Conservation (phyloP, 1,140 invertebrate species). For the Campoletis sonorensis region DNA sequence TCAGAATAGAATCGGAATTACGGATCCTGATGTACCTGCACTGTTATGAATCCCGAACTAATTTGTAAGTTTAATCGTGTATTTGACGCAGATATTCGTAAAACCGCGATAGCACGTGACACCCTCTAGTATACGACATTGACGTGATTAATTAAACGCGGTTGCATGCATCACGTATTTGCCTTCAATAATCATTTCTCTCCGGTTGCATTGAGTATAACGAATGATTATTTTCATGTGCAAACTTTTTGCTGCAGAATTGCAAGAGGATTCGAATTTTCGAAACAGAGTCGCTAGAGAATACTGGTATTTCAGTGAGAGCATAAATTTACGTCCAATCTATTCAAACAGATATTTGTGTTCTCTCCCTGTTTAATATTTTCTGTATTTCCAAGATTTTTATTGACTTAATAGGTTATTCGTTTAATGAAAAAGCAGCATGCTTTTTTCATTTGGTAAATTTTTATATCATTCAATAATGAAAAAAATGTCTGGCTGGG, state of each 20-base stretch:
- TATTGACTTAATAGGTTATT: no score
- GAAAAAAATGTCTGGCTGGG: no score
- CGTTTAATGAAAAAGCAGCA: no score
- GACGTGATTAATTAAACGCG: slow-evolving; percentile 4
- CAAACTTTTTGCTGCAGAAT: not conserved
- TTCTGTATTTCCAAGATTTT: no score
- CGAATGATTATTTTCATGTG: not conserved
- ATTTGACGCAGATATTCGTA: slow-evolving; percentile 17
- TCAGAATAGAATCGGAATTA: not conserved
- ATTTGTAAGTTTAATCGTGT: not conserved
- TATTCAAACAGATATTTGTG: no score
- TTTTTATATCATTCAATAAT: no score
- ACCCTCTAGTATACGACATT: not conserved
- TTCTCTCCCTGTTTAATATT: no score
- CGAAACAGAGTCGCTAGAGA: no score
- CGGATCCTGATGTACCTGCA: not conserved
- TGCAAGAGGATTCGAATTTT: no score
- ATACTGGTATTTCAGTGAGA: no score
- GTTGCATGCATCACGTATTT: not conserved
- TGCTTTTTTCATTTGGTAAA: no score
- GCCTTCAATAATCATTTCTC: not conserved
- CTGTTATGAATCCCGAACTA: not conserved
- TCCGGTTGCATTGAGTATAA: not conserved
- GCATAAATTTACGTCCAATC: no score
- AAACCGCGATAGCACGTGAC: not conserved